These are phyloP conservation scores for Regulus satrapa DNA, from an alignment of 2,113 vertebrate species.

Conservation along the genomic window DNA sequence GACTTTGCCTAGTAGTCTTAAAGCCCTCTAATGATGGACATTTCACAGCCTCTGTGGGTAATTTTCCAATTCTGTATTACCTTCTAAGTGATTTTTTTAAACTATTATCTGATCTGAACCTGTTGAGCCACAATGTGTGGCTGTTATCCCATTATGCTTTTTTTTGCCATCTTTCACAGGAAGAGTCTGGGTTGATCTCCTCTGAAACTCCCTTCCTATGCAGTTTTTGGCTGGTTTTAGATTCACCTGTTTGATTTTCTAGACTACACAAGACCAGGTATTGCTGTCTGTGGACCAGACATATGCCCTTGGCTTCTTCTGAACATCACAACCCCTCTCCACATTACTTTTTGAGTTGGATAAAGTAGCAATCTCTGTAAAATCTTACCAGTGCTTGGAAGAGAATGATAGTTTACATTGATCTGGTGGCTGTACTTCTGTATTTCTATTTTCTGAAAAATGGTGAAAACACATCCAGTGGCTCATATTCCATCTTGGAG, in stretches of 20 bases:
- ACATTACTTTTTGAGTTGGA: not conserved
- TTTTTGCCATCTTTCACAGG: not conserved
- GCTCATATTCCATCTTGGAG: not conserved
- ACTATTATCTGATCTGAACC: not conserved
- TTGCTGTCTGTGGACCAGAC: not conserved
- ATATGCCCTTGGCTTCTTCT: not conserved
- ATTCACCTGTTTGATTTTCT: not conserved
- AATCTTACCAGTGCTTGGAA: not conserved
- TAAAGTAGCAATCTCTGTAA: fast-evolving
- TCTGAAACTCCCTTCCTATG: not conserved
- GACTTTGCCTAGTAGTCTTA: not conserved
- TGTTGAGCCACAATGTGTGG: not conserved
- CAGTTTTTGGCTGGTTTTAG: not conserved
- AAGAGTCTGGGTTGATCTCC: not conserved
- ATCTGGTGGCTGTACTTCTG: fast-evolving
- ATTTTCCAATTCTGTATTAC: not conserved
- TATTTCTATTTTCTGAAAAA: not conserved
- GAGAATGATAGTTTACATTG: not conserved
- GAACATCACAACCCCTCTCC: not conserved
- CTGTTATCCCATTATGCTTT: not conserved
- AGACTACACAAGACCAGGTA: not conserved
- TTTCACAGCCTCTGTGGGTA: not conserved
- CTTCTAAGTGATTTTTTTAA: not conserved
- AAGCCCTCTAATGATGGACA: not conserved
- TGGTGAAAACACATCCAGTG: not conserved